Percentiles rank a stretch among this genome's conserved stretches.
Conservation (phyloP, 2,113 vertebrate species). For the Albula glossodonta region DNA sequence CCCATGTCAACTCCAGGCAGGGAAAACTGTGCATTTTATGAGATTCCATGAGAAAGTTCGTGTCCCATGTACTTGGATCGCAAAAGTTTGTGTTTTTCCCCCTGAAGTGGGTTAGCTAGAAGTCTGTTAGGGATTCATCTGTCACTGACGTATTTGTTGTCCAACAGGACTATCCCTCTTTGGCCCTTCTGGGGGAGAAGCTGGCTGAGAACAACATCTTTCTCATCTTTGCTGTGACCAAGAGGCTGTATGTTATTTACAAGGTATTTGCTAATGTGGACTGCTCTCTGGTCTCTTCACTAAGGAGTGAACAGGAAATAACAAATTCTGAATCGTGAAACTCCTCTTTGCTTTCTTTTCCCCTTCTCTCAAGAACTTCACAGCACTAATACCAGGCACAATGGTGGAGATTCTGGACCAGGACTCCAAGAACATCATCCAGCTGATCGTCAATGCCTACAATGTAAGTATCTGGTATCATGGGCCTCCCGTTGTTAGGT, state of each 20-base stretch:
- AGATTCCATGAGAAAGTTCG: too few relatives aligned
- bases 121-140: neutral
- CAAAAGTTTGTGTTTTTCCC: too few relatives aligned
- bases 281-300: neutral
- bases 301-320: neutral
- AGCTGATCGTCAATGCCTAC: conserved; percentile 91
- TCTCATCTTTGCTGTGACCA: conserved; percentile 94
- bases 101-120: too few relatives aligned
- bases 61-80: too few relatives aligned
- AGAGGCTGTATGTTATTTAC: conserved; percentile 88
- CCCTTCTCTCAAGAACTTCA: conserved; percentile 79
- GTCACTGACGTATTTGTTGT: neutral
- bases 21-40: too few relatives aligned
- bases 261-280: conserved; percentile 70
- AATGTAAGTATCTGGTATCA: conserved; percentile 76
- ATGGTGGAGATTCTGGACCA: conserved; percentile 93
- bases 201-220: conserved; percentile 96
- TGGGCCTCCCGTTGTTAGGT: neutral
- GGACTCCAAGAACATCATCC: conserved; percentile 96
- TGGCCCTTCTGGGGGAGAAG: conserved; percentile 94
- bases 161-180: conserved; percentile 90
- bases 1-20: too few relatives aligned
- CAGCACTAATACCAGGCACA: conserved; percentile 90
- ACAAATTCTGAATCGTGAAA: neutral
- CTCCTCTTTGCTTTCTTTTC: neutral